Evolutionary conservation across 2,888 invertebrate species (phyloP), one percentile per base, ranked within the genome.

Genomic region (Ophonus ardosiacus): DNA sequence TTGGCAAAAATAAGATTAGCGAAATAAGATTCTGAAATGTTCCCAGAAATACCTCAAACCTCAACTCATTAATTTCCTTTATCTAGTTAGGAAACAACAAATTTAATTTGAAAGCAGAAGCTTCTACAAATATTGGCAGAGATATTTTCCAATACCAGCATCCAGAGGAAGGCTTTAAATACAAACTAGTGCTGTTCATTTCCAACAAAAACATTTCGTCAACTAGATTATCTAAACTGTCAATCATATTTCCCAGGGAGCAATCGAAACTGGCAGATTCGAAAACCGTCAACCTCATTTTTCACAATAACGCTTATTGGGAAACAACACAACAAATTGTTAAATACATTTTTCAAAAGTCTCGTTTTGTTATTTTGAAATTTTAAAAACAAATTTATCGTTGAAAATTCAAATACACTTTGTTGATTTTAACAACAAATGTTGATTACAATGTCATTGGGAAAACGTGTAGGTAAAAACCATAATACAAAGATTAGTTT

Each of bases 101-200:
- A 82, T 74, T 82, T 59, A 74, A 82, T 82, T 82, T 74, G 43
- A 74, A 82, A 82, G 81, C 56, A 68, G 15, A 38, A 71, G 56
- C 82, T 82, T 82, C 31, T 57, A 78, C 24, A 78, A 78, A 21
- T 78, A 78, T 78, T 57, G 56, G 31, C 56, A 24, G 15, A 43
- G 56, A 21, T 21, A 57, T 78, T 78, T 40, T 68, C 68, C 68
- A 68, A 40, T 68, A 68, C 68, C 38, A 15, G 4, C n/a, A 13
- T 10, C 31, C 10, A 63, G 24, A 63, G 24, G 17, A 68, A 63
- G 63, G 13, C 21, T 68, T 65, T 68, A 68, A 68, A 31, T n/a
- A 38, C 24, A 68, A 68, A 68, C n/a, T 68, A 68, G 68, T 68
- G 63, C 63, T 63, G 59, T 17, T 17, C 59, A 59, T 18, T 59